phyloP scores from a whole-genome alignment of 2,113 vertebrate species.

The Microcebus tavaratra region DNA sequence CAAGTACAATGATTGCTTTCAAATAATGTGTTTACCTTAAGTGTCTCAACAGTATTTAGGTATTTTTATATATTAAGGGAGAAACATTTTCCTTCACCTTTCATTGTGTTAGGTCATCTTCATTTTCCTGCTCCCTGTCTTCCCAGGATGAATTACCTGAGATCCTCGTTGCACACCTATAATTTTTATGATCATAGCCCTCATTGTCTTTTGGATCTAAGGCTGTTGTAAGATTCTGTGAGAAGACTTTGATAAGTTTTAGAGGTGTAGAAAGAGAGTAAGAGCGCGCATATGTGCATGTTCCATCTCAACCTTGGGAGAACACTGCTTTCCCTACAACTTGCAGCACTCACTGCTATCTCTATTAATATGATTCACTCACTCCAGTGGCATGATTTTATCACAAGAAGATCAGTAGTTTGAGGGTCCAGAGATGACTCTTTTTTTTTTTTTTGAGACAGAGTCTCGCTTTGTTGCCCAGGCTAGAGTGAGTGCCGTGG shows the following conservation, averaged over 20 bases:
- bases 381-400: neutral
- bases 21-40: neutral
- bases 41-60: neutral
- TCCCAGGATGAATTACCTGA: neutral
- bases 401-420: neutral
- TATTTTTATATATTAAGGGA: neutral
- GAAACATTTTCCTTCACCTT: neutral
- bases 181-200: neutral
- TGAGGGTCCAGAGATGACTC: neutral
- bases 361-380: neutral
- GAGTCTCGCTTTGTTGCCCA: too few species aligned
- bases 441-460: neutral
- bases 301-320: neutral
- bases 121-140: neutral
- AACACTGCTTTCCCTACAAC: neutral
- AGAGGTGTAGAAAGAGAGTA: neutral
- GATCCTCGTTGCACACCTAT: neutral
- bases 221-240: neutral
- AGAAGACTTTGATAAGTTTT: neutral
- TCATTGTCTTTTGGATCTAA: neutral
- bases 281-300: too few species aligned
- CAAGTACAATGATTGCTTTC: neutral
- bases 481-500: too few species aligned
- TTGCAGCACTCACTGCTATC: neutral
- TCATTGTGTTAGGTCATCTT: neutral